A percentile compares a stretch with the other conserved stretches of the same genome.
Evolutionary conservation across 2,113 vertebrate species (phyloP).

Genomic region (Pluvianellus socialis): DNA sequence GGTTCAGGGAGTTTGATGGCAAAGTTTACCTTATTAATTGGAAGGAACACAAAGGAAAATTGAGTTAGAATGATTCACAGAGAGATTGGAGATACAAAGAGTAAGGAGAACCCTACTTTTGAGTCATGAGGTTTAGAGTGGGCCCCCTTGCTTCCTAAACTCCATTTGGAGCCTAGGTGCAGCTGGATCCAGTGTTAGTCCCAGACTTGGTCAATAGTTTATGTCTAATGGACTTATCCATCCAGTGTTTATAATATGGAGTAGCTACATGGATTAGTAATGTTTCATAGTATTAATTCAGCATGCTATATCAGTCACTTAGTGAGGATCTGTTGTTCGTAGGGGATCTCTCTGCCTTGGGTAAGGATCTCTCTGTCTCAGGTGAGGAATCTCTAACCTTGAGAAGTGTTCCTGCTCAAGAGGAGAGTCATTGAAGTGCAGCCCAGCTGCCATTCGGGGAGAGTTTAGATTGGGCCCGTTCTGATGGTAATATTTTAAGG

Average conservation of each 20-base stretch:
- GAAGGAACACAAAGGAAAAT: not conserved
- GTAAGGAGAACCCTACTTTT: too few species aligned
- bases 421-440: not conserved
- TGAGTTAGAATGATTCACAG: not conserved
- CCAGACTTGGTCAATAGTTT: not conserved
- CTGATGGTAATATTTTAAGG: not conserved
- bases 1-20: not conserved
- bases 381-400: not conserved
- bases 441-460: not conserved
- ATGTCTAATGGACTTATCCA: not conserved
- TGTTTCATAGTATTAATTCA: not conserved
- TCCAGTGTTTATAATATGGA: not conserved
- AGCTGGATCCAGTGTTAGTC: not conserved
- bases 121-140: not conserved
- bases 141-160: not conserved
- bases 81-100: too few species aligned
- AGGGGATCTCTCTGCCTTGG: not conserved
- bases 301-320: not conserved
- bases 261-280: not conserved
- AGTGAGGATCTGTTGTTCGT: rapidly evolving
- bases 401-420: not conserved
- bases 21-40: not conserved
- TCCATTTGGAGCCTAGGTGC: not conserved
- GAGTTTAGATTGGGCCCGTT: not conserved
- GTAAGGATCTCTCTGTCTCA: not conserved